Conservation (phyloP, 2,797 vertebrate species). For the Alca torda region DNA sequence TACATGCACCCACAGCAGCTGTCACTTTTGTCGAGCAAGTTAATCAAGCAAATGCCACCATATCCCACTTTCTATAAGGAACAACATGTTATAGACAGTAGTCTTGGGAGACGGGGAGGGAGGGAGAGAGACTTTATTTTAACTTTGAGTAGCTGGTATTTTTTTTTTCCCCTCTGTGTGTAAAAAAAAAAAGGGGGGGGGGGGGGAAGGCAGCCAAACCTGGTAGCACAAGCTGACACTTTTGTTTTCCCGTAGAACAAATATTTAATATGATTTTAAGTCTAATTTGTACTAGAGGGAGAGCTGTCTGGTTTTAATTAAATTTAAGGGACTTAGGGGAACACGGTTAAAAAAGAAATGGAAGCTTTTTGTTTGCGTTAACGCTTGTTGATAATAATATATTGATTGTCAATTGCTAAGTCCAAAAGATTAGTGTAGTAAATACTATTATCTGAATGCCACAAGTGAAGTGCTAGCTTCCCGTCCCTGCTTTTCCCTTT, state of each 20-base stretch:
- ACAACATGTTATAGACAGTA: constrained; percentile 86
- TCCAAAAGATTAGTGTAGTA: constrained; percentile 71
- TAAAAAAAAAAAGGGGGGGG: not conserved
- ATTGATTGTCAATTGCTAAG: constrained; percentile 67
- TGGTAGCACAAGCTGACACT: constrained; percentile 58
- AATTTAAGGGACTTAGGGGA: constrained; percentile 57
- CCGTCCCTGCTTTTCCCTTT: constrained; percentile 72
- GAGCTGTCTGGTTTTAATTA: constrained; percentile 59
- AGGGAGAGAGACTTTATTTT: constrained; percentile 83
- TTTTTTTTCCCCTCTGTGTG: constrained; percentile 1
- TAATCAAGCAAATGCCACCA: constrained; percentile 99
- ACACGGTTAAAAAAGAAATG: constrained; percentile 31
- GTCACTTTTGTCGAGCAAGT: constrained; percentile 99
- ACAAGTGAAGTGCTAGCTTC: constrained; percentile 72
- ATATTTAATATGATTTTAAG: constrained; percentile 70
- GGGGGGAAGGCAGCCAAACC: not conserved
- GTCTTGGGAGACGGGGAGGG: constrained; percentile 78
- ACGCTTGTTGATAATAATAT: constrained; percentile 68
- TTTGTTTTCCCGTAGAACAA: constrained; percentile 59
- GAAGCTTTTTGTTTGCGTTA: constrained; percentile 64
- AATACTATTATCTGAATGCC: constrained; percentile 71
- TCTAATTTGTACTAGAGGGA: constrained; percentile 51
- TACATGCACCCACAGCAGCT: constrained; percentile 96
- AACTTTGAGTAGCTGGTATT: constrained; percentile 81
- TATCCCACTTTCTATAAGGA: constrained; percentile 92